phyloP scores from a whole-genome alignment of 23 tunicate genomes.

The Trididemnum miniatum region DNA sequence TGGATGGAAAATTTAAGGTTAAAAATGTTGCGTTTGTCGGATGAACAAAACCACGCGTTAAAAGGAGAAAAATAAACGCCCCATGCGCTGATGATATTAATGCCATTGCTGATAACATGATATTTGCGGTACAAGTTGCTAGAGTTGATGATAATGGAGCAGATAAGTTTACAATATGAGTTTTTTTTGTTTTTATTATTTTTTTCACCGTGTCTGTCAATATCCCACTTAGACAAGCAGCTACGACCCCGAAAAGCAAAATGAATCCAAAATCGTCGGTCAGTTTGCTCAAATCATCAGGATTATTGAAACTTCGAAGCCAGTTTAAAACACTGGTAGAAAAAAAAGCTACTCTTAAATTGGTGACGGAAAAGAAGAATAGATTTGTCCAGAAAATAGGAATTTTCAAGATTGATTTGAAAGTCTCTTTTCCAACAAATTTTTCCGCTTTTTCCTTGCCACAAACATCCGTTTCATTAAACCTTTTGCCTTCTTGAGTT shows the following conservation, averaged over 20 bases:
- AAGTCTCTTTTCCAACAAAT: neutral
- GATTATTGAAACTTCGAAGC: conserved; percentile 7
- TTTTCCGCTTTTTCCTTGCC: neutral
- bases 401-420: neutral
- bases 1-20: neutral
- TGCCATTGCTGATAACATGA: neutral
- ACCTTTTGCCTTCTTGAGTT: too few relatives aligned
- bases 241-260: conserved; percentile 9
- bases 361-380: neutral
- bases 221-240: conserved; percentile 33
- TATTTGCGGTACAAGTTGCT: neutral
- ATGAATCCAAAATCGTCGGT: conserved; percentile 31
- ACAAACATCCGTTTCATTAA: neutral
- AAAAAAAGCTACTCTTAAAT: conserved; percentile 8
- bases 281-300: neutral
- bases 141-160: neutral
- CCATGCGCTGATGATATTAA: neutral
- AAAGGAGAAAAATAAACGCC: conserved; percentile 5
- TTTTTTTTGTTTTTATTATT: neutral
- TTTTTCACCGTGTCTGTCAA: conserved; percentile 10
- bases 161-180: neutral
- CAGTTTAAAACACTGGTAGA: conserved; percentile 7
- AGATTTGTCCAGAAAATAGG: conserved; percentile 26
- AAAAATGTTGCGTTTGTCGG: conserved; percentile 1
- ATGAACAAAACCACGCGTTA: conserved; percentile 18